Evolutionary conservation across 1,140 invertebrate species (phyloP), one percentile per base, ranked within the genome.

Genomic region (Sycobia sp.): DNA sequence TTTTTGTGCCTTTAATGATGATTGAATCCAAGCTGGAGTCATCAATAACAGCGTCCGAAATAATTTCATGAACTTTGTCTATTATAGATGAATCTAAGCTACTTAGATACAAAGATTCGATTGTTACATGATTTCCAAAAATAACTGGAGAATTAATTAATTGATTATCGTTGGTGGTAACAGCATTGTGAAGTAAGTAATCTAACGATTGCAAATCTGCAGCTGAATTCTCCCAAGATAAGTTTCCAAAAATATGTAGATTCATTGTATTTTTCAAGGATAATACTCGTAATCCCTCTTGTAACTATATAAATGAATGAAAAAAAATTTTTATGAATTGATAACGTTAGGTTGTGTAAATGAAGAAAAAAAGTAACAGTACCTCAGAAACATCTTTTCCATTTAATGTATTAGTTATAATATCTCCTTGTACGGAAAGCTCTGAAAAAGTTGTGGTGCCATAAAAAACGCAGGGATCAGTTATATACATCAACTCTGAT

Each of bases 141-240:
- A 4, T 34, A 3, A 63, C 36, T 1, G 23, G 11, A n/a, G 18
- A n/a, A 16, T 39, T 46, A 25, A 79, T 68, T 20, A 55, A 13
- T 61, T 77, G 75, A 51, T 75, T 25, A 0, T 9, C 60, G 27
- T 59, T 41, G 36, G 67, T 73, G 3, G 70, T 77, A 10, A 77
- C 53, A 3, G 73, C 72, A 8, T 75, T 71, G 14, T 67, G 23
- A 7, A 71, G 53, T 14, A 77, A 22, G 8, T 63, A 47, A 8
- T 62, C 54, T 0, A 74, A 23, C 0, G 66, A 71, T 2, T 44
- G 4, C 3, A 36, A 14, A 13, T 16, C 43, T 3, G 1, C 8
- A 2, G 46, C 67, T 1, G 63, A 7, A 3, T 32, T 34, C 4
- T 62, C 20, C 74, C 73, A 75, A 4, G 22, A 55, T 1, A 74